Evolutionary conservation across 2,797 vertebrate genomes (phyloP).

Genomic region (Todus mexicanus): DNA sequence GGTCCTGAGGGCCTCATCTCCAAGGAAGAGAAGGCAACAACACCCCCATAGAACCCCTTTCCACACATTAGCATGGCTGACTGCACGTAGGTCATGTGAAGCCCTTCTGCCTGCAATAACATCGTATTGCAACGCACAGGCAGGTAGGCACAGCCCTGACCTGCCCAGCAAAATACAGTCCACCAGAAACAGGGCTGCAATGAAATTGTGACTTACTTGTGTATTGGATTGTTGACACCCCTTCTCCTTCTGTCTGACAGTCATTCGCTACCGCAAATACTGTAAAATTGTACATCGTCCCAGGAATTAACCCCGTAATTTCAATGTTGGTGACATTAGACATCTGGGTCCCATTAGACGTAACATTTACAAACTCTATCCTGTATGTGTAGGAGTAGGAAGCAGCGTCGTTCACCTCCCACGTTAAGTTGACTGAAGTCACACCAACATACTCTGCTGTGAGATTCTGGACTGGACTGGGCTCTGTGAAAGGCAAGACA

Average conservation of each 20-base stretch:
- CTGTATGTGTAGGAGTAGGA: not conserved
- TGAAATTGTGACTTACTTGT: not conserved
- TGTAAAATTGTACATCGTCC: not conserved
- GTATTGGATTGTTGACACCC: accelerated
- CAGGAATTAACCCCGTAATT: not conserved
- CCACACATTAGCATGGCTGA: not conserved
- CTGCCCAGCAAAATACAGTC: not conserved
- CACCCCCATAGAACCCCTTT: accelerated
- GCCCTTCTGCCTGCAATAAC: not conserved
- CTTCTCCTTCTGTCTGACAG: not conserved
- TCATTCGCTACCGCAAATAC: not conserved
- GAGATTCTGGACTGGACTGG: not conserved
- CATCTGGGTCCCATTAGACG: accelerated
- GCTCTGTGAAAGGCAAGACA: not conserved
- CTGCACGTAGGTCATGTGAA: not conserved
- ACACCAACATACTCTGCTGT: not conserved
- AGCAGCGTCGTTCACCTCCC: not conserved
- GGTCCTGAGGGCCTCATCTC: not conserved
- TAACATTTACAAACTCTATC: accelerated
- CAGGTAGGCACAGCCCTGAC: not conserved
- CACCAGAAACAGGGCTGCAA: accelerated
- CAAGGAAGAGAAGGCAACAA: not conserved
- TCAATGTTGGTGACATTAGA: not conserved
- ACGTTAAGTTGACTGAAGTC: not conserved
- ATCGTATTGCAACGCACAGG: accelerated